phyloP scores from a whole-genome alignment of 2,113 vertebrate genomes.

The Engystomops pustulosus region DNA sequence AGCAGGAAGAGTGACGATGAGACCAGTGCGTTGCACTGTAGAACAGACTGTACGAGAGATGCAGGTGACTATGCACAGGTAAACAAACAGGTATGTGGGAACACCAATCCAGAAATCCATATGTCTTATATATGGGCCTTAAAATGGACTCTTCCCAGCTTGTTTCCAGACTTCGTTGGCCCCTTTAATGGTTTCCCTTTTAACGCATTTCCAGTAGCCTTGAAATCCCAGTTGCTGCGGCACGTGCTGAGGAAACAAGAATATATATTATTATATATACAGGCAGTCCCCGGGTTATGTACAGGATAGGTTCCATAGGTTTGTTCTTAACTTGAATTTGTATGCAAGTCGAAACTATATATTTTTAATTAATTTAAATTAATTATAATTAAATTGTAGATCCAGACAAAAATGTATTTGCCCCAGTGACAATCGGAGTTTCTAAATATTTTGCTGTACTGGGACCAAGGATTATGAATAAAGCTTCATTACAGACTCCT shows the following conservation, averaged over 20 bases:
- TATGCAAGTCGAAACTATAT: too few relatives aligned
- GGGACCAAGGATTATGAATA: too few relatives aligned
- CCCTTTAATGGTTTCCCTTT: constrained; percentile 90
- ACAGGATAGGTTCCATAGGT: too few relatives aligned
- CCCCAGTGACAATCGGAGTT: too few relatives aligned
- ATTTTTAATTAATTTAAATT: too few relatives aligned
- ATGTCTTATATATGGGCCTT: constrained; percentile 51
- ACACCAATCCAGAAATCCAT: constrained; percentile 7
- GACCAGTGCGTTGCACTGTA: background rate
- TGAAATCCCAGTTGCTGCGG: constrained; percentile 82
- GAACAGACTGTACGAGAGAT: constrained; percentile 5
- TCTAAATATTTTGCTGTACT: too few relatives aligned
- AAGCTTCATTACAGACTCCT: too few relatives aligned
- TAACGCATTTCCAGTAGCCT: constrained; percentile 97
- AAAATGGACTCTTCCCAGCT: constrained; percentile 79
- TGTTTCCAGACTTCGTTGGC: constrained; percentile 88
- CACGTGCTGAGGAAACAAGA: constrained; percentile 75
- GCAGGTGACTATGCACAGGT: background rate
- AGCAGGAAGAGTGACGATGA: background rate
- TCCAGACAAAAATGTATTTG: too few relatives aligned
- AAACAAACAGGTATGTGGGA: constrained; percentile 58
- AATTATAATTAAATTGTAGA: too few relatives aligned
- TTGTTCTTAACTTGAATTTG: too few relatives aligned
- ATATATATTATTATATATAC: background rate
- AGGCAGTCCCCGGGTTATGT: too few relatives aligned